phyloP scores from a whole-genome alignment of 2,113 vertebrate genomes.

The Physeter macrocephalus region DNA sequence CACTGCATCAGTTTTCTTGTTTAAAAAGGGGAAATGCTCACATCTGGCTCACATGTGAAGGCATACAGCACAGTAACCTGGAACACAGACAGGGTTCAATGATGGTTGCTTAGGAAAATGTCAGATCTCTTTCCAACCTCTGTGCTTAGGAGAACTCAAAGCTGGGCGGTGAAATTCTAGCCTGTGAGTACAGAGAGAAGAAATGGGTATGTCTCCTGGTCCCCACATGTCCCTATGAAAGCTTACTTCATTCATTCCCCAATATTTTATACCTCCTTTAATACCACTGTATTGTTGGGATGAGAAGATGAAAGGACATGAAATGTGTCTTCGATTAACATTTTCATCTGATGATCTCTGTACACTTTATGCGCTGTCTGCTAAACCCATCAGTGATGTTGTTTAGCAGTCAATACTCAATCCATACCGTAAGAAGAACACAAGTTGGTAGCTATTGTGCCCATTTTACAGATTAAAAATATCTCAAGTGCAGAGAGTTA shows the following conservation, averaged over 20 bases:
- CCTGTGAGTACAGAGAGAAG: neutral
- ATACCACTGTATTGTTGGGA: neutral
- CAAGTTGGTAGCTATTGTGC: neutral
- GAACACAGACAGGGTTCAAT: neutral
- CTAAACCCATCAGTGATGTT: neutral
- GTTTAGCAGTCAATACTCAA: neutral
- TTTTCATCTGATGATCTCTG: neutral
- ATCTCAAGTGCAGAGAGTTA: neutral
- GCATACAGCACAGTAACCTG: neutral
- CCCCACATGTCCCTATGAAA: neutral
- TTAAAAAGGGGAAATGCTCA: neutral
- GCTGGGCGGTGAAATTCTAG: neutral
- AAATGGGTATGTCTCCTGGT: fast-evolving
- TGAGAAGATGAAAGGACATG: neutral
- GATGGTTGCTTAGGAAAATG: neutral
- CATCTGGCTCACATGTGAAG: neutral
- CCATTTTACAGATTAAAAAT: neutral
- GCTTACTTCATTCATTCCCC: neutral
- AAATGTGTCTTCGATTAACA: neutral
- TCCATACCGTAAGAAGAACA: neutral
- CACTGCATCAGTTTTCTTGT: neutral
- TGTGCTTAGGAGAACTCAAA: neutral
- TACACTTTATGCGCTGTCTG: fast-evolving
- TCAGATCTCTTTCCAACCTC: neutral
- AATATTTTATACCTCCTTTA: neutral